A percentile compares a stretch with the other conserved stretches of the same genome.
Evolutionary conservation across 2,113 vertebrate genomes (phyloP).

Genomic region (Nesospiza acunhae): DNA sequence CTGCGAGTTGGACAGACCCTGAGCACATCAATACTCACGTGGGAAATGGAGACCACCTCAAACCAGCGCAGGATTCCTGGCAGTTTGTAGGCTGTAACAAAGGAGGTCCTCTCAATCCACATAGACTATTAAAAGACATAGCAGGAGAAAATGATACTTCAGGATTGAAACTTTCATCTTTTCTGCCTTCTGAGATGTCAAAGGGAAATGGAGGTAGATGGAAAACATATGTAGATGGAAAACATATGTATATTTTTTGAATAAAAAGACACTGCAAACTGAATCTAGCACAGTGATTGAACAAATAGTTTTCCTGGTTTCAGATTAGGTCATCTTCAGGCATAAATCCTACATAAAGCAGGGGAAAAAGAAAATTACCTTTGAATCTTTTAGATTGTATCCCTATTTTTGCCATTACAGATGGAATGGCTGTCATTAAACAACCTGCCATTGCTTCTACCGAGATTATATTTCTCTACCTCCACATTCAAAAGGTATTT

Average conservation of each 20-base stretch:
- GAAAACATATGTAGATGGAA: background rate
- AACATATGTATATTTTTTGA: background rate
- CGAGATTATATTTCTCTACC: background rate
- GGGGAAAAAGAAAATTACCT: background rate
- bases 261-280: background rate
- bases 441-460: background rate
- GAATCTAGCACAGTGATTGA: background rate
- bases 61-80: slow-evolving; percentile 98
- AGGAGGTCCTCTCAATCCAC: slow-evolving; percentile 98
- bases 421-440: background rate
- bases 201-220: background rate
- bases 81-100: slow-evolving; percentile 91
- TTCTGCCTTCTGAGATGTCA: background rate
- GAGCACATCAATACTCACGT: slow-evolving; percentile 70
- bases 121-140: slow-evolving; percentile 81
- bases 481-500: background rate
- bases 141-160: background rate
- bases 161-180: background rate
- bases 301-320: background rate
- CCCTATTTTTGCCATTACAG: background rate
- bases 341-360: background rate
- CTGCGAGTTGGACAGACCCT: accelerated
- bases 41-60: slow-evolving; percentile 85
- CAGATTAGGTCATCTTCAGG: background rate
- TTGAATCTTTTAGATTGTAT: background rate